Evolutionary conservation across 2,888 invertebrate genomes (phyloP).

Genomic region (Tortrix viridana): DNA sequence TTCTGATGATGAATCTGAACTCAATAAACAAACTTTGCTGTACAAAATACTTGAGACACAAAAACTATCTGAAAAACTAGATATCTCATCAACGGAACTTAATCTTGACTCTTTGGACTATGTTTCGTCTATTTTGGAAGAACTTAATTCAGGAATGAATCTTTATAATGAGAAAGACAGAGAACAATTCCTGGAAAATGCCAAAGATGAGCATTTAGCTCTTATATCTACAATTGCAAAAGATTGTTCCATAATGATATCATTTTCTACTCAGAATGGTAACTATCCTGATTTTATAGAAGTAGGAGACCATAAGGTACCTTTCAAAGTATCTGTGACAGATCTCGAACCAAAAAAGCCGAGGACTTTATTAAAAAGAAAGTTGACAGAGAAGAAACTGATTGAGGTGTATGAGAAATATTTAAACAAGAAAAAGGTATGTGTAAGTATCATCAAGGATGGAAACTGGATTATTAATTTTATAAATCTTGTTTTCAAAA

Average conservation of each 20-base stretch:
- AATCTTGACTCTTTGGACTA: constrained; percentile 51
- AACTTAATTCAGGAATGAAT: constrained; percentile 45
- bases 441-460: constrained; percentile 53
- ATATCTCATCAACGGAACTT: constrained; percentile 39
- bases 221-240: constrained; percentile 87
- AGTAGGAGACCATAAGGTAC: constrained; percentile 65
- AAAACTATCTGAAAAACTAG: constrained; percentile 54
- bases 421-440: constrained; percentile 40
- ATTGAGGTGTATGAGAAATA: constrained; percentile 57
- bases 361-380: constrained; percentile 62
- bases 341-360: constrained; percentile 88
- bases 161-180: constrained; percentile 42
- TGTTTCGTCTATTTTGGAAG: constrained; percentile 55
- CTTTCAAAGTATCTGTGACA: constrained; percentile 84
- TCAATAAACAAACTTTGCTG: constrained; percentile 51
- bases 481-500: too few relatives aligned
- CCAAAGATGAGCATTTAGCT: constrained; percentile 53
- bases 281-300: constrained; percentile 50
- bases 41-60: constrained; percentile 62
- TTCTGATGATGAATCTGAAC: constrained; percentile 49
- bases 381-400: constrained; percentile 58
- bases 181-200: constrained; percentile 49
- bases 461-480: neutral
- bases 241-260: constrained; percentile 89
- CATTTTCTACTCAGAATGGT: constrained; percentile 63